Conservation (phyloP, 1,140 invertebrate genomes). For the Hycleus phaleratus region DNA sequence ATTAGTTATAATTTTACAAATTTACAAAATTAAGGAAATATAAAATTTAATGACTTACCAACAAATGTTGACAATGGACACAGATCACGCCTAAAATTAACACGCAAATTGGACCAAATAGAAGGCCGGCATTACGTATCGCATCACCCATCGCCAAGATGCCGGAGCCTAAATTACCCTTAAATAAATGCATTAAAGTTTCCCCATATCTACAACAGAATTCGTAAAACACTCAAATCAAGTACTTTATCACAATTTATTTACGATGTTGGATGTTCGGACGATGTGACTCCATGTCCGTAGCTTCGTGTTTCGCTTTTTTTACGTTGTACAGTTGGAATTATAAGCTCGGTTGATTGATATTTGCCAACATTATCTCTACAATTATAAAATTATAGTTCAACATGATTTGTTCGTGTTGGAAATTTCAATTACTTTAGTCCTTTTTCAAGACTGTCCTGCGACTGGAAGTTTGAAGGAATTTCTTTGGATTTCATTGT, state of each 20-base stretch:
- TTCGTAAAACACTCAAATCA: background rate
- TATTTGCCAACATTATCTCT: too few relatives aligned
- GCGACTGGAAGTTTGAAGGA: too few relatives aligned
- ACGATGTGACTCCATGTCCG: slow-evolving; percentile 38
- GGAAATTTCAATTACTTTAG: too few relatives aligned
- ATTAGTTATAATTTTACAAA: too few relatives aligned
- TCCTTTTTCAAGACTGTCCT: too few relatives aligned
- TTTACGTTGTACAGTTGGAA: background rate
- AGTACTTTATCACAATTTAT: slow-evolving; percentile 18
- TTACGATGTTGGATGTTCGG: slow-evolving; percentile 49
- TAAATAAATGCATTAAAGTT: slow-evolving; percentile 64
- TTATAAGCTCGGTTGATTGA: too few relatives aligned
- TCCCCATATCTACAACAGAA: slow-evolving; percentile 51
- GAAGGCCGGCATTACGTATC: slow-evolving; percentile 62
- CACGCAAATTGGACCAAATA: slow-evolving; percentile 55
- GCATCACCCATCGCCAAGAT: slow-evolving; percentile 68
- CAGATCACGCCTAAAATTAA: slow-evolving; percentile 58
- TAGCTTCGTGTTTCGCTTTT: slow-evolving; percentile 22
- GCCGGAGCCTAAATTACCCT: slow-evolving; percentile 66
- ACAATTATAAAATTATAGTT: too few relatives aligned
- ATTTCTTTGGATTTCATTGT: too few relatives aligned
- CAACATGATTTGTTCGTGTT: too few relatives aligned
- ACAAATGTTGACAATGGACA: slow-evolving; percentile 63
- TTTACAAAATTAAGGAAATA: too few relatives aligned
- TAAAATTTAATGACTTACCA: slow-evolving; percentile 43